Evolutionary conservation across 2,113 vertebrate species (phyloP), one percentile per base, ranked within the genome.

Genomic region (Verasper variegatus): DNA sequence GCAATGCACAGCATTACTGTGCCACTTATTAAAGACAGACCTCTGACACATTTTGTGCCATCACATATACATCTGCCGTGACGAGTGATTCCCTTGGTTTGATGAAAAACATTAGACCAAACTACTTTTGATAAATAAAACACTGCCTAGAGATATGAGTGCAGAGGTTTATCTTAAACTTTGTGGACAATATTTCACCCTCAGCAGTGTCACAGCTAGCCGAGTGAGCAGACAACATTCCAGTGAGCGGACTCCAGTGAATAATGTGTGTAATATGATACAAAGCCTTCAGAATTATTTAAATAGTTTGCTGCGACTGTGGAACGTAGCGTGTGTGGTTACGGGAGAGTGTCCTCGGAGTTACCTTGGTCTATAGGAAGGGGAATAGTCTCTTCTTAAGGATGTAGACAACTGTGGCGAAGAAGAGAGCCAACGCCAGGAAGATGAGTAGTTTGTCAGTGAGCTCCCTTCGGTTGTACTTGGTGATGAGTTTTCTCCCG

Each of bases 381-480:
- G 97, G 97, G 73, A 99, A 98, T 2, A 99, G 95, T 83, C 97
- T 96, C 92, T 99, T 99, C 84, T 99, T 99, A 17, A 99, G 87
- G 81, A 99, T 99, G 81, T 99, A 99, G 69, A 99, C 94, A 17
- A 99, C 97, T 0, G 97, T 99, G 70, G 96, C 97, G 37, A 99
- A 92, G 84, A 99, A 99, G 2, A 99, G 95, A 18, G 97, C 98
- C 13, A 99, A 80, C 0, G 97, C 97, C 0, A 99, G 94, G 78
- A 99, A 98, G 91, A 99, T 98, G 24, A 99, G 97, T 85, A 99
- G 96, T 59, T 99, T 99, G 87, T 99, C 97, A 0, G 97, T 99
- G 81, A 99, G 94, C 73, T 99, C 97, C 18, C 97, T 90, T 55
- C 98, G 97, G 74, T 99, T 99, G 81, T 99, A 99, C 70, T 99